A percentile compares a stretch with the other conserved stretches of the same genome.
Evolutionary conservation across 2,113 vertebrate genomes (phyloP).

Genomic region (Mesocricetus auratus): DNA sequence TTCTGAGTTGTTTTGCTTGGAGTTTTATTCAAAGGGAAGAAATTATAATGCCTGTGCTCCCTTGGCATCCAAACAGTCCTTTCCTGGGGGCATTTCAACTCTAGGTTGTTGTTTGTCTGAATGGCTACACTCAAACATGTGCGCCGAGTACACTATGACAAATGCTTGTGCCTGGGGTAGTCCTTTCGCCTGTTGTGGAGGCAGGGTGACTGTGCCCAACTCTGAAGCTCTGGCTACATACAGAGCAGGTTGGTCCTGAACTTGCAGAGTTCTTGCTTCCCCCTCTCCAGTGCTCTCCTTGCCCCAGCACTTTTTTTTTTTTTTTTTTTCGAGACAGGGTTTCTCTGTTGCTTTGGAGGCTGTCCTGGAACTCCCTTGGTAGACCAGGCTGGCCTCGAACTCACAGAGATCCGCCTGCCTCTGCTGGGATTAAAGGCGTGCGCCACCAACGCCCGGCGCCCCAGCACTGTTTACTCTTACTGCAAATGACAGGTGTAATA

Average conservation of each 20-base stretch:
- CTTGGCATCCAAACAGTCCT: not conserved
- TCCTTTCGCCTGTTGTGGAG: not conserved
- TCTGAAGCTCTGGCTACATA: not conserved
- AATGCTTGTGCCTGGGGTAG: not conserved
- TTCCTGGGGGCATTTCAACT: not conserved
- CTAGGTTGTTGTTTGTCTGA: not conserved
- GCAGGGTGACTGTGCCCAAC: not conserved
- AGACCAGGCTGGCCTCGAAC: no score
- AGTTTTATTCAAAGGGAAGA: not conserved
- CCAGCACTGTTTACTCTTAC: constrained; percentile 10
- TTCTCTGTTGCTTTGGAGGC: no score
- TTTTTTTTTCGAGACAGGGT: no score
- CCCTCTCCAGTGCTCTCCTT: not conserved
- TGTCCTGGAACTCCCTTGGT: no score
- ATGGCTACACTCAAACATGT: not conserved
- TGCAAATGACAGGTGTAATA: constrained; percentile 3
- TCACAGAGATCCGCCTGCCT: no score
- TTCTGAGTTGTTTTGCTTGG: constrained; percentile 4
- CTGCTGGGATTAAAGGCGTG: no score
- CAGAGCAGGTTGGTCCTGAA: not conserved
- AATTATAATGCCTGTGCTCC: not conserved
- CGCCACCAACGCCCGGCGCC: no score
- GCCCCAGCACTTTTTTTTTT: no score
- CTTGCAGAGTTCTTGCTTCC: not conserved
- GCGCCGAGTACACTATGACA: no score